phyloP scores from a whole-genome alignment of 2,113 vertebrate genomes.

The Cygnus atratus region DNA sequence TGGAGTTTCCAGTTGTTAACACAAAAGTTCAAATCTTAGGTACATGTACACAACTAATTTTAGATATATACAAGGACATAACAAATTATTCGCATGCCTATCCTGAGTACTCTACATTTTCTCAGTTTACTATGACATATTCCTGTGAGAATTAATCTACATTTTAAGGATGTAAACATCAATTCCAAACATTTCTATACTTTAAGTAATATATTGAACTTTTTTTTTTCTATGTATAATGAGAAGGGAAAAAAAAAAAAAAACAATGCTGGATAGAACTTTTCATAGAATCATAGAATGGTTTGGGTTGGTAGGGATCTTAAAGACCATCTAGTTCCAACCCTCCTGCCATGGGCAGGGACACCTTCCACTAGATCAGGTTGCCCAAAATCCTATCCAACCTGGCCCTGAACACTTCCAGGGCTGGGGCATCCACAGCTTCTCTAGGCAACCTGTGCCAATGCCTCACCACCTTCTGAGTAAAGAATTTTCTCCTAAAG shows the following conservation, averaged over 20 bases:
- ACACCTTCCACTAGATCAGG: too few species aligned
- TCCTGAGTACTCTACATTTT: background rate
- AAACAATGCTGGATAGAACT: background rate
- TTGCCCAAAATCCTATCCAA: too few species aligned
- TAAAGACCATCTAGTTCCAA: too few species aligned
- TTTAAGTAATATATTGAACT: background rate
- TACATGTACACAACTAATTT: background rate
- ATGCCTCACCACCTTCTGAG: too few species aligned
- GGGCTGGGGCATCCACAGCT: too few species aligned
- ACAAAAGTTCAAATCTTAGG: background rate
- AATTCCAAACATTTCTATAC: background rate
- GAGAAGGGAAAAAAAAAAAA: background rate
- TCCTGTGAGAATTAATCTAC: background rate
- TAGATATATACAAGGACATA: background rate
- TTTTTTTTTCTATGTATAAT: background rate
- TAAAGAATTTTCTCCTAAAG: too few species aligned
- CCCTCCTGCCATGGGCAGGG: too few species aligned
- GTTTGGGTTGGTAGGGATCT: too few species aligned
- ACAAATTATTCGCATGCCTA: background rate
- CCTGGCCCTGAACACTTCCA: too few species aligned
- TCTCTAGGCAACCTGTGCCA: too few species aligned
- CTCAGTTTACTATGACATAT: background rate
- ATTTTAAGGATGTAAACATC: background rate
- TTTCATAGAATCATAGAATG: background rate
- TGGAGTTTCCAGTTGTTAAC: background rate